Percentiles rank a stretch among this genome's conserved stretches.
Evolutionary conservation across 2,797 vertebrate species (phyloP).

Genomic region (Eutrigla gurnardus): DNA sequence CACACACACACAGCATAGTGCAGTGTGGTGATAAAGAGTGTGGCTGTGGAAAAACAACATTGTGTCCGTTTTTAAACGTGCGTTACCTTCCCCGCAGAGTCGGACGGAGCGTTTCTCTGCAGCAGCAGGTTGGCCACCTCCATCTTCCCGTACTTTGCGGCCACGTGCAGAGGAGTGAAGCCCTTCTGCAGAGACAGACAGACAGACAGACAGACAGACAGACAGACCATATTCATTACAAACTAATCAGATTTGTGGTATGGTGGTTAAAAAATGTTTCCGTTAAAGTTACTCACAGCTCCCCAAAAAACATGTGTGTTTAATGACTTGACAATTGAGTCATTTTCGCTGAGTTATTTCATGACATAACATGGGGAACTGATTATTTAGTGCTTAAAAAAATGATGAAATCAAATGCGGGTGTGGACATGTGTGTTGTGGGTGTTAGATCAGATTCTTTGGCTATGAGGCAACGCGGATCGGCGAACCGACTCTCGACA

Average conservation of each 20-base stretch:
- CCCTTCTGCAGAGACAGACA: constrained; percentile 89
- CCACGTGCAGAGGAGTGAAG: constrained; percentile 97
- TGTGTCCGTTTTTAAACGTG: not conserved
- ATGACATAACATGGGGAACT: constrained; percentile 46
- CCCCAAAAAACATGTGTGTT: constrained; percentile 9
- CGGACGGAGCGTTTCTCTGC: constrained; percentile 92
- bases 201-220: not conserved
- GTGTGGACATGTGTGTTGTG: constrained; percentile 32
- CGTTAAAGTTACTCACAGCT: not conserved
- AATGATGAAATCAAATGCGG: constrained; percentile 38
- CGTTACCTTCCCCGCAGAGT: constrained; percentile 95
- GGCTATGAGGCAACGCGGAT: constrained; percentile 48
- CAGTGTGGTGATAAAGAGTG: not conserved
- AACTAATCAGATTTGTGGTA: not conserved
- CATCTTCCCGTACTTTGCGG: constrained; percentile 97
- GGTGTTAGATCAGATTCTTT: constrained; percentile 57
- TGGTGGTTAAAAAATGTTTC: not conserved
- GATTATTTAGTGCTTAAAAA: constrained; percentile 29
- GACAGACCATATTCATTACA: not conserved
- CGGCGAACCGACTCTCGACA: not conserved
- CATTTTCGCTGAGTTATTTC: constrained; percentile 30
- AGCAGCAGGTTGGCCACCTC: constrained; percentile 96
- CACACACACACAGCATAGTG: not conserved
- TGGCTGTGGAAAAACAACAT: not conserved
- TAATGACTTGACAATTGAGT: constrained; percentile 9